Percentiles rank a stretch among this genome's conserved stretches.
These are phyloP conservation scores for Orchestia grillus DNA, from an alignment of 1,140 invertebrate genomes.

Conservation along the genomic window DNA sequence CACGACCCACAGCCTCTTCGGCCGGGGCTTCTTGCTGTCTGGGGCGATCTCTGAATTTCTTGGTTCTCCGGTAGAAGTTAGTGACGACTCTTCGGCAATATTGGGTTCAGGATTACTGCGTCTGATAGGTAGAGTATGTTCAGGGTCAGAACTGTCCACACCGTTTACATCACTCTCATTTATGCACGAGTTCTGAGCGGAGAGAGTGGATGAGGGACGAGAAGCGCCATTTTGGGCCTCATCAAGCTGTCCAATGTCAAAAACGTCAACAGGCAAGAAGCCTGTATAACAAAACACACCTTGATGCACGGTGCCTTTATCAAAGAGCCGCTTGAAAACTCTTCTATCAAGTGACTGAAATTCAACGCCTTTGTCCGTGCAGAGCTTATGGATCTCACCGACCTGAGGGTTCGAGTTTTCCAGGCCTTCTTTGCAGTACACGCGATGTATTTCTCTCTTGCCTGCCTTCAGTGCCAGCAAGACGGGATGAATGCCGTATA, in stretches of 20 bases:
- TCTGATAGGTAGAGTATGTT: not conserved
- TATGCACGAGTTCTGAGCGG: not conserved
- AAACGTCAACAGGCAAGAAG: not conserved
- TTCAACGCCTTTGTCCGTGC: not conserved
- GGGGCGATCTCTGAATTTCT: not conserved
- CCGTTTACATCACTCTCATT: not conserved
- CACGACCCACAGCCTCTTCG: constrained; percentile 39
- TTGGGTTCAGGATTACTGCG: not conserved
- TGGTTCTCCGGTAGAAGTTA: not conserved
- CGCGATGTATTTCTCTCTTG: not conserved
- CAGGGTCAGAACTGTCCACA: not conserved
- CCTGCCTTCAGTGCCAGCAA: constrained; percentile 33
- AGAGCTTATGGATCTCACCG: not conserved
- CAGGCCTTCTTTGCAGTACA: constrained; percentile 10
- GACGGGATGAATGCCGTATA: constrained; percentile 7
- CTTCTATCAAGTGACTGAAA: not conserved
- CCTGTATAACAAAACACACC: not conserved
- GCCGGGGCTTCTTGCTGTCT: not conserved
- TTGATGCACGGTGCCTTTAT: constrained; percentile 31
- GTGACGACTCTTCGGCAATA: not conserved
- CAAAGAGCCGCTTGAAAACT: constrained; percentile 3
- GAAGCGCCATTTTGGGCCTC: not conserved
- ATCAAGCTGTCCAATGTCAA: not conserved
- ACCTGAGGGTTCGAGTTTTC: not conserved
- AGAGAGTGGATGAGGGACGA: not conserved